Evolutionary conservation across 2,888 invertebrate genomes (phyloP), one percentile per base, ranked within the genome.

Genomic region (Drosophila hawaiiensis): DNA sequence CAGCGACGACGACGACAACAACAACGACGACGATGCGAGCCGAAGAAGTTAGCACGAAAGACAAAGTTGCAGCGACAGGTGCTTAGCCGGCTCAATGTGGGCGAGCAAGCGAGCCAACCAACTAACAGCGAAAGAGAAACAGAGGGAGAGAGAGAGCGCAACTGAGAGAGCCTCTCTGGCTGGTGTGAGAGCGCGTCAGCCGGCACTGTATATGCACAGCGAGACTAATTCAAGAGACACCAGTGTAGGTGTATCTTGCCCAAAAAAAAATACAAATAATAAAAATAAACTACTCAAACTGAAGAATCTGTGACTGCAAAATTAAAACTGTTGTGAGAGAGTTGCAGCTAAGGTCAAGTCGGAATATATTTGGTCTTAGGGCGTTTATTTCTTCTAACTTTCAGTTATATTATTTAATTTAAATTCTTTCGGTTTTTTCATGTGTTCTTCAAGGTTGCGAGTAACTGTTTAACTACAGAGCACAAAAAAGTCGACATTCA

Each of bases 51-150:
- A 41, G 16, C 39, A 60, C 63, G 65, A 60, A 82, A 74, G 56
- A 83, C 68, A 60, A 69, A 73, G 69, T 69, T 71, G 77, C 84
- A 74, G 86, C 89, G 90, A 85, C 84, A 85, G 84, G 84, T 85
- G 91, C 86, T 71, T 33, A 55, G 67, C 52, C 43, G 47, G 35
- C 39, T 54, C 41, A 63, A 63, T 65, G 78, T 60, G 78, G 73
- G 73, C 73, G 77, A 66, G 59, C 53, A 33, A 55, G 61, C 49
- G n/a, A 55, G 50, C 47, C 39, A 64, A 33, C 41, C 9, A 58
- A 64, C 52, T 29, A n/a, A 47, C 28, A 50, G 49, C 33, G 59
- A 35, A 39, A 16, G 43, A 37, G 28, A 28, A 28, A 5, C 28
- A 14, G 50, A 37, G 60, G n/a, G 39, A 33, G 47, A 16, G 50